Percentiles rank a stretch among this genome's conserved stretches.
phyloP scores from a whole-genome alignment of 1,140 invertebrate species.

The Ephestia elutella region DNA sequence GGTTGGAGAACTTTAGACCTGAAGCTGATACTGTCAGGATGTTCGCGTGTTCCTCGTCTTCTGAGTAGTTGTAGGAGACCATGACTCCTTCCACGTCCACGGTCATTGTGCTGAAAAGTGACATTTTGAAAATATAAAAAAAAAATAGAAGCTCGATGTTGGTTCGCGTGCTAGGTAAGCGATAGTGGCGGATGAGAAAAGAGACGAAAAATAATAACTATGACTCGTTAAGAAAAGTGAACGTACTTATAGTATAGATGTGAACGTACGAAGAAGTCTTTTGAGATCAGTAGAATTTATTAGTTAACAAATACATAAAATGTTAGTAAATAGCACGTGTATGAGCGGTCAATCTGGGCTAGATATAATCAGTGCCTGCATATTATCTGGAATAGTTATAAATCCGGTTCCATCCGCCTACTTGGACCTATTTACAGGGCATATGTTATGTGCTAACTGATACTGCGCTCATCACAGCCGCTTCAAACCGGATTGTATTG shows the following conservation, averaged over 20 bases:
- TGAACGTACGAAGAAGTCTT: no score
- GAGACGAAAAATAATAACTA: no score
- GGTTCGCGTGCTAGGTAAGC: no score
- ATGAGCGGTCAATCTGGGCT: no score
- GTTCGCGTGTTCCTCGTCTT: conserved; percentile 51
- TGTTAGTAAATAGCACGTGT: not conserved
- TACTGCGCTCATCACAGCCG: not conserved
- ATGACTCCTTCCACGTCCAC: conserved; percentile 61
- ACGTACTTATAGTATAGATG: no score
- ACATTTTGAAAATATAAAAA: not conserved
- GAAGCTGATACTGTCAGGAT: conserved; percentile 67
- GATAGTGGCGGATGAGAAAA: no score
- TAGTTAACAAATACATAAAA: no score
- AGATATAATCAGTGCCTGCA: not conserved
- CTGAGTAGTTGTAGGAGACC: conserved; percentile 64
- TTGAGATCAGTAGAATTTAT: no score
- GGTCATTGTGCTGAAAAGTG: conserved; percentile 42
- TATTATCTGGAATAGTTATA: not conserved
- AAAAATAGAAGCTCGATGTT: no score
- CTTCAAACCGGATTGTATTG: not conserved
- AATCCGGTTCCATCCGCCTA: conserved; percentile 6
- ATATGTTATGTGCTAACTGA: conserved; percentile 17
- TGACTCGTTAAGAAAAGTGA: no score
- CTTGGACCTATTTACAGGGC: conserved; percentile 2
- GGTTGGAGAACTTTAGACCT: conserved; percentile 69